These are phyloP conservation scores for Allobates femoralis DNA, from an alignment of 2,797 vertebrate genomes.

Conservation along the genomic window DNA sequence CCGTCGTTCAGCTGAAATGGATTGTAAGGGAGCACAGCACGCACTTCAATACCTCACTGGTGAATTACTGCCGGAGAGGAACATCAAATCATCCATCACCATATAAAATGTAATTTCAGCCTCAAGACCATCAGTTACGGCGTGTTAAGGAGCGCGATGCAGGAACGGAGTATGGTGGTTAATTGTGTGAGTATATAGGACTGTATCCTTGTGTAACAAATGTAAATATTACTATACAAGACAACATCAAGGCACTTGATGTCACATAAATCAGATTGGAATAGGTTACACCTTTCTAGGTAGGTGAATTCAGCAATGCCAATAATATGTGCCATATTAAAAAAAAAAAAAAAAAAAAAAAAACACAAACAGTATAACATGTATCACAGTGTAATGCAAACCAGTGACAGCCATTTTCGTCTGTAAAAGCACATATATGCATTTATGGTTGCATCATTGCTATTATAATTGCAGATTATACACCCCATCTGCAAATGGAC, in stretches of 20 bases:
- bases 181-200: background rate
- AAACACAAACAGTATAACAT: no score
- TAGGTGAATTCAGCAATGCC: no score
- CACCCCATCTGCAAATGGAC: background rate
- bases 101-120: conserved; percentile 6
- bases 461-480: background rate
- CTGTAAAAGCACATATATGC: background rate
- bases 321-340: no score
- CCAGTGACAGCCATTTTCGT: conserved; percentile 14
- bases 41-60: background rate
- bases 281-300: no score
- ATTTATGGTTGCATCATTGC: background rate
- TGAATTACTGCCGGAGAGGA: conserved; percentile 9
- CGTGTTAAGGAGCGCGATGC: background rate
- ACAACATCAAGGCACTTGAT: background rate
- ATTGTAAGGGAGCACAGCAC: background rate
- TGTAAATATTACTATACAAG: background rate
- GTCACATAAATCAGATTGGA: no score
- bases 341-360: no score
- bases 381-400: no score
- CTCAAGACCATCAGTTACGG: background rate
- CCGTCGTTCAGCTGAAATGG: conserved; percentile 14
- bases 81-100: background rate
- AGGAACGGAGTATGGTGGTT: background rate
- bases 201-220: background rate